Percentiles rank a stretch among this genome's conserved stretches.
phyloP scores from a whole-genome alignment of 2,888 invertebrate genomes.

The Fissipunctia ypsillon region DNA sequence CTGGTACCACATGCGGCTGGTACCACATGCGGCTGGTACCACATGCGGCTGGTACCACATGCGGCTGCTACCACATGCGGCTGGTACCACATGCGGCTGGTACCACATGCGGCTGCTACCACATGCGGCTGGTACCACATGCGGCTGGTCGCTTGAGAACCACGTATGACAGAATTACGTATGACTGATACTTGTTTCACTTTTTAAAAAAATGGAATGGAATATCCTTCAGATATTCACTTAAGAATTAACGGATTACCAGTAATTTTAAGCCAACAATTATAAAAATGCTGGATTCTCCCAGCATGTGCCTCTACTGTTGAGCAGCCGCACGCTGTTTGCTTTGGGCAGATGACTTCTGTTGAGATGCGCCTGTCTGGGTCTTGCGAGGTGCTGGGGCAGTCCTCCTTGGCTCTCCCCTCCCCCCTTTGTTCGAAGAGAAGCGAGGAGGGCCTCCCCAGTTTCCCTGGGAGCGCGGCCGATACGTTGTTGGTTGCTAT shows the following conservation, averaged over 20 bases:
- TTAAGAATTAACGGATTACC: conserved; percentile 2
- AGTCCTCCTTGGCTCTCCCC: conserved; percentile 3
- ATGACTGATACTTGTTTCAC: background rate
- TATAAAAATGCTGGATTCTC: background rate
- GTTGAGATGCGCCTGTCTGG: background rate
- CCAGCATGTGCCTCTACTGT: conserved; percentile 2
- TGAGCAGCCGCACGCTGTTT: background rate
- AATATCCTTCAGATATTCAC: background rate
- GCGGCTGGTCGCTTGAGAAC: background rate
- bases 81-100: too few species aligned
- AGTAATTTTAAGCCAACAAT: conserved; percentile 2
- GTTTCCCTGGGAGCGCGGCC: background rate
- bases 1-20: too few species aligned
- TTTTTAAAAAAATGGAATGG: background rate
- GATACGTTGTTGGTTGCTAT: background rate
- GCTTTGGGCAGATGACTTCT: background rate
- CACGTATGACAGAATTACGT: background rate
- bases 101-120: too few species aligned
- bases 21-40: too few species aligned
- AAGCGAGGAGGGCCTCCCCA: conserved; percentile 7
- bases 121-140: too few species aligned
- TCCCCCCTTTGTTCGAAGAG: background rate
- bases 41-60: too few species aligned
- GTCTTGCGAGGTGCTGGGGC: background rate
- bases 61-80: too few species aligned